Base-by-base conservation (phyloP, 2,888 invertebrate genomes). In the Xanthia togata region DNA sequence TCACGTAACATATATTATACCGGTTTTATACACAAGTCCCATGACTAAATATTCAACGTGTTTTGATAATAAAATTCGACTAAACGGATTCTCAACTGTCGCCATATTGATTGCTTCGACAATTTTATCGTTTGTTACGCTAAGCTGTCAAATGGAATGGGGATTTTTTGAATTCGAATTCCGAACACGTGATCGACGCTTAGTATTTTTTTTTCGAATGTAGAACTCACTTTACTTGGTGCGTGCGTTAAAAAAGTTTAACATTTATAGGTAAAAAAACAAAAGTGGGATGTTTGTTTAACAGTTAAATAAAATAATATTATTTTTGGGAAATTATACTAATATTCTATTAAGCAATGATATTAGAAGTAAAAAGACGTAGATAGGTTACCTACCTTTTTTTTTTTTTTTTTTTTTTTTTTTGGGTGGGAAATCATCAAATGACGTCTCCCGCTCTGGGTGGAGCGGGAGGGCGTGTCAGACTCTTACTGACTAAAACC, bases 71-170 rank as follows among this genome's bases (percentile, higher is more conserved):
- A 87, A 89, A 84, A 80, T 73, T 69, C 83, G 57, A 84, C 84
- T 83, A 86, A 83, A 84, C 79, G 78, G 82, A 83, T 81, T 85
- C 79, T 87, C 82, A 82, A 77, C 84, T 83, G 88, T 85, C 80
- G 86, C 89, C 86, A 87, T 88, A 84, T 89, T 89, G 89, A 91
- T 88, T 85, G 85, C 84, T 85, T 83, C 86, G 85, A 87, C 87
- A 86, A 88, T 87, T 90, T 90, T 86, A 89, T 88, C 83, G 89
- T 89, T 86, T 83, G 87, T 88, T 88, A 89, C 87, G 88, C 85
- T 89, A 88, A 88, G 83, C 87, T 88, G 83, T 86, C 82, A 85
- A 86, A 88, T 79, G 75, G 82, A 86, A 84, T 82, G 78, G 81
- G 81, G 87, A 82, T 86, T 89, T 89, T 86, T 87, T 81, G 78